A percentile compares a stretch with the other conserved stretches of the same genome.
Conservation (phyloP, 2,888 invertebrate species). For the Oscheius sp. region DNA sequence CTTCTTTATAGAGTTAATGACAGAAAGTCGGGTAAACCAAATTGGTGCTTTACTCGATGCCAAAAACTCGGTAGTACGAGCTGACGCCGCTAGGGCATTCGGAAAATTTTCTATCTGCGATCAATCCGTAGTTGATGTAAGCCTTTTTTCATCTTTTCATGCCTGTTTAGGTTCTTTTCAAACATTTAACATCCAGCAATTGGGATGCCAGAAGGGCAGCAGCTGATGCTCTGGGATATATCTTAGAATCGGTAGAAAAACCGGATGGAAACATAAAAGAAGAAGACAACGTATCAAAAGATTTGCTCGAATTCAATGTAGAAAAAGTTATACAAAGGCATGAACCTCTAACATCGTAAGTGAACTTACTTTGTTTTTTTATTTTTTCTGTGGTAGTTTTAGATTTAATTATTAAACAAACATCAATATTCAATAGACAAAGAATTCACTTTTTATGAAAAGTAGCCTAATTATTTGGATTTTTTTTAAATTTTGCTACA, state of each 20-base stretch:
- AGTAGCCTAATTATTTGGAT: too few relatives aligned
- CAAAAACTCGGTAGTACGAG: constrained; percentile 61
- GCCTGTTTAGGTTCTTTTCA: constrained; percentile 39
- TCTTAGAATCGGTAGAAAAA: constrained; percentile 36
- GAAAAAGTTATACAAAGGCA: constrained; percentile 32
- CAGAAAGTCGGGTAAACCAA: constrained; percentile 48
- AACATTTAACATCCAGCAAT: constrained; percentile 42
- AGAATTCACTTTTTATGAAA: too few relatives aligned
- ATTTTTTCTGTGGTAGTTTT: too few relatives aligned
- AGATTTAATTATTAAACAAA: too few relatives aligned
- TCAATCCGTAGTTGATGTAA: constrained; percentile 44
- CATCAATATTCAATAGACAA: too few relatives aligned
- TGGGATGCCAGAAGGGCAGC: constrained; percentile 66
- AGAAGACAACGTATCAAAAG: constrained; percentile 9
- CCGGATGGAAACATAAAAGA: background rate
- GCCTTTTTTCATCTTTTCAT: background rate
- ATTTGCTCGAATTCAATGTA: constrained; percentile 35
- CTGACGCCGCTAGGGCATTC: constrained; percentile 59
- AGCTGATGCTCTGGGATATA: constrained; percentile 54
- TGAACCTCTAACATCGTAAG: constrained; percentile 41
- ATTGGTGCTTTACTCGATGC: constrained; percentile 63
- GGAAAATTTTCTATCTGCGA: constrained; percentile 57
- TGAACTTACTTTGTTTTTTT: background rate
- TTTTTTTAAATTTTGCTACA: too few relatives aligned
- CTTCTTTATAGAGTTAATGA: constrained; percentile 2